Conservation (phyloP, 2,113 vertebrate genomes). For the Stictonetta naevosa region DNA sequence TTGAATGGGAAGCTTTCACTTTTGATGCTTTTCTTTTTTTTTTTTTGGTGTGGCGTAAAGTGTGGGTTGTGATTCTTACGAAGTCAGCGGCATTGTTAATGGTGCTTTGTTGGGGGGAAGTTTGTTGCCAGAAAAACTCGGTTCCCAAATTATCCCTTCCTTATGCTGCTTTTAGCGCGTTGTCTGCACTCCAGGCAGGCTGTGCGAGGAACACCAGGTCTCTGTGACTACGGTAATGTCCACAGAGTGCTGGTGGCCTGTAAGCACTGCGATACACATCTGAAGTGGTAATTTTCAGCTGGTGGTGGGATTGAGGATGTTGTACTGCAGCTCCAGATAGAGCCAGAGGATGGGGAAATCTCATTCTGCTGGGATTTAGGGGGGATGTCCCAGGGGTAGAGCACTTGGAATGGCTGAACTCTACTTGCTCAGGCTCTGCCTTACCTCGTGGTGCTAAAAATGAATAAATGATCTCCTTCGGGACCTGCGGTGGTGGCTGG, state of each 20-base stretch:
- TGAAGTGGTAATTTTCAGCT: accelerated
- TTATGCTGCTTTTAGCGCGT: not conserved
- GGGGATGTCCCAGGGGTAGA: not conserved
- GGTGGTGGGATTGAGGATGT: not conserved
- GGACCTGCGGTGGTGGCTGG: not conserved
- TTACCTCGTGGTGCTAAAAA: not conserved
- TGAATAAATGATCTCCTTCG: not conserved
- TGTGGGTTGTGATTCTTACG: not conserved
- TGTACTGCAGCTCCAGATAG: not conserved
- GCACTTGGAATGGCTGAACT: not conserved
- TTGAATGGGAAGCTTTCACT: not conserved
- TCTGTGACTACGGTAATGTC: not conserved
- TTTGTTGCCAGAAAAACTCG: not conserved
- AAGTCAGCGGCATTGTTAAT: not conserved
- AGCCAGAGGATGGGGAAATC: not conserved
- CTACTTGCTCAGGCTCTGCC: not conserved
- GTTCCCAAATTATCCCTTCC: not conserved
- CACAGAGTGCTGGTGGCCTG: not conserved
- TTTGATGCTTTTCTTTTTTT: not conserved
- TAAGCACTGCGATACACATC: no score
- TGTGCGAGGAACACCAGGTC: not conserved
- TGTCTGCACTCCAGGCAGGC: not conserved
- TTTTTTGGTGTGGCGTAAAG: not conserved
- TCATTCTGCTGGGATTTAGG: not conserved
- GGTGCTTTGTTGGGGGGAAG: not conserved